These are phyloP conservation scores for Hemiscyllium ocellatum DNA, from an alignment of 2,113 vertebrate genomes.

Conservation along the genomic window DNA sequence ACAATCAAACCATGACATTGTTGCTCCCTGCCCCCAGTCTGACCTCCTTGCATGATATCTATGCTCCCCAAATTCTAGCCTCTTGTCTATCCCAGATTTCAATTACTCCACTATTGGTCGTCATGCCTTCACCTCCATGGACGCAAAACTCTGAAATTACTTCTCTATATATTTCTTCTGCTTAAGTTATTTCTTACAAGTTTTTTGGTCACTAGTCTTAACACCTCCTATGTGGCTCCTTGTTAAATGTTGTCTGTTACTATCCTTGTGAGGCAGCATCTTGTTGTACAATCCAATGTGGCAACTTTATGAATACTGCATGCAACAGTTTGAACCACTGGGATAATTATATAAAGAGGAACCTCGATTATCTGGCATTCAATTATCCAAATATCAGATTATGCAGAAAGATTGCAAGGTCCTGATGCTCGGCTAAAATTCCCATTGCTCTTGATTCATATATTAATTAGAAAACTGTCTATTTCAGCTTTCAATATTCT, in stretches of 20 bases:
- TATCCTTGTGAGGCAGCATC: not conserved
- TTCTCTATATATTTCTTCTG: not conserved
- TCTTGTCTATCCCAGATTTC: not conserved
- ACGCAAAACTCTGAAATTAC: not conserved
- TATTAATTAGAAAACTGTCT: no score
- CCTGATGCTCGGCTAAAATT: no score
- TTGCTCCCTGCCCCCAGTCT: not conserved
- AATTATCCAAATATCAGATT: no score
- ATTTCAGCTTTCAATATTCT: no score
- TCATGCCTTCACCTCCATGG: not conserved
- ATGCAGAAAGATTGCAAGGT: no score
- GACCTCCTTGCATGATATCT: not conserved
- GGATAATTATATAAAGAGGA: not conserved
- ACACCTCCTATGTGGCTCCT: not conserved
- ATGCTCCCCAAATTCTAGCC: not conserved
- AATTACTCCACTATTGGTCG: not conserved
- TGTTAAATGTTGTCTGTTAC: not conserved
- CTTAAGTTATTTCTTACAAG: not conserved
- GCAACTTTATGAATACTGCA: not conserved
- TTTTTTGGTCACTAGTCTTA: not conserved
- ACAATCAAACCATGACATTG: not conserved
- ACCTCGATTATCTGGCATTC: no score
- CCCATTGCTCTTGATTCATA: no score
- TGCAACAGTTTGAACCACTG: not conserved
- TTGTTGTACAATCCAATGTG: not conserved